Percentiles rank a stretch among this genome's conserved stretches.
phyloP scores from a whole-genome alignment of 1,140 invertebrate genomes.

The Musca vetustissima region DNA sequence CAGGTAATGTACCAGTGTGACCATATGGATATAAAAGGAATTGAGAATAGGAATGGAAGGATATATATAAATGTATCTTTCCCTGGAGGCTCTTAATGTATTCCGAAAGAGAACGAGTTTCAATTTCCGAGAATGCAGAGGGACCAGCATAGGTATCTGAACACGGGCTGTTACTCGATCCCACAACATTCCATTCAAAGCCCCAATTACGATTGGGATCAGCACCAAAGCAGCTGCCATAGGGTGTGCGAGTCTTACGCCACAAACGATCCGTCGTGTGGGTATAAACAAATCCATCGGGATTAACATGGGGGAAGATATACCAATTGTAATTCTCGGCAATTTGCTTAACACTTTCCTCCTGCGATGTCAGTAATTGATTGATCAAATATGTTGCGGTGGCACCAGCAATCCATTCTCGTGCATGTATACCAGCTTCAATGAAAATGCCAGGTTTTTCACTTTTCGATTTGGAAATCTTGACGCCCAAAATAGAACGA shows the following conservation, averaged over 20 bases:
- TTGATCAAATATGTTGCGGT: constrained; percentile 68
- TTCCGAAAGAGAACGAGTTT: constrained; percentile 60
- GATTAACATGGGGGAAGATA: constrained; percentile 70
- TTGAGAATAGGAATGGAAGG: constrained; percentile 77
- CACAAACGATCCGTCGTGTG: constrained; percentile 68
- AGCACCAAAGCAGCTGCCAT: constrained; percentile 64
- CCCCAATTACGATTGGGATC: constrained; percentile 78
- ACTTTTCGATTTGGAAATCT: constrained; percentile 57
- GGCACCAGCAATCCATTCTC: constrained; percentile 78
- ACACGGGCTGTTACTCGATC: constrained; percentile 68
- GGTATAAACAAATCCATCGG: constrained; percentile 78
- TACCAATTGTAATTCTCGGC: constrained; percentile 69
- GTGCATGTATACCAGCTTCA: constrained; percentile 66
- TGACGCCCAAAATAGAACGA: constrained; percentile 65
- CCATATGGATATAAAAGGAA: constrained; percentile 73
- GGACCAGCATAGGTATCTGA: constrained; percentile 70
- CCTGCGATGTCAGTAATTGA: constrained; percentile 61
- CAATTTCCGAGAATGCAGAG: constrained; percentile 71
- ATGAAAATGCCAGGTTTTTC: constrained; percentile 56
- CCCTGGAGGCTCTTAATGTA: constrained; percentile 27
- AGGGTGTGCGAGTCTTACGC: constrained; percentile 71
- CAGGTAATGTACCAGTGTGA: constrained; percentile 60
- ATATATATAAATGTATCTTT: constrained; percentile 57
- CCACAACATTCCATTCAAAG: constrained; percentile 67
- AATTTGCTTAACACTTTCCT: constrained; percentile 55